Percentiles rank a stretch among this genome's conserved stretches.
Conservation (phyloP, 92 coral and sea anemone species). For the Palythoa grandis region DNA sequence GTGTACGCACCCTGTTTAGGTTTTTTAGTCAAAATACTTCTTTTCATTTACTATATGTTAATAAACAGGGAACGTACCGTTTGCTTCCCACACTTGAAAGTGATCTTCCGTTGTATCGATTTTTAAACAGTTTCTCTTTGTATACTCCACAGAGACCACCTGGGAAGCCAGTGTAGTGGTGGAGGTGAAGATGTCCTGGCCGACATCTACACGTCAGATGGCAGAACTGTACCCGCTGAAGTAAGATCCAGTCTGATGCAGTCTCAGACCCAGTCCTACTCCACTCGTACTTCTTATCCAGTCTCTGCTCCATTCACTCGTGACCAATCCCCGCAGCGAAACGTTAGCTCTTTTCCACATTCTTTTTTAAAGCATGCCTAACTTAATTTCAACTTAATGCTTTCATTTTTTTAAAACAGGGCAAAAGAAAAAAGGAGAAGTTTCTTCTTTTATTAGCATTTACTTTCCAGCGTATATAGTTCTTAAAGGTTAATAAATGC, state of each 20-base stretch:
- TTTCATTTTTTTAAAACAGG: background rate
- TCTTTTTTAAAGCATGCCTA: constrained; percentile 22
- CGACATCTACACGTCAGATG: constrained; percentile 94
- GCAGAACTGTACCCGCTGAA: constrained; percentile 95
- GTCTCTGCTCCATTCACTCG: constrained; percentile 49
- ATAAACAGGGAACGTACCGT: too few relatives aligned
- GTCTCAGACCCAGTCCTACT: constrained; percentile 49
- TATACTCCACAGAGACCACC: constrained; percentile 76
- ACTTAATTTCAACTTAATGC: background rate
- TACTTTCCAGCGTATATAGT: background rate
- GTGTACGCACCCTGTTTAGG: too few relatives aligned
- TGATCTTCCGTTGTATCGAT: background rate
- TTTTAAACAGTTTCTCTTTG: background rate
- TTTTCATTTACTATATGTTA: too few relatives aligned
- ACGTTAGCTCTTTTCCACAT: constrained; percentile 39
- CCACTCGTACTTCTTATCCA: constrained; percentile 48
- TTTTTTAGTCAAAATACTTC: too few relatives aligned
- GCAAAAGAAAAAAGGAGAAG: background rate
- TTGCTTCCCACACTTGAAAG: too few relatives aligned
- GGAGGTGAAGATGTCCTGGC: constrained; percentile 97
- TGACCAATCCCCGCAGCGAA: constrained; percentile 46
- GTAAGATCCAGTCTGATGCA: constrained; percentile 73
- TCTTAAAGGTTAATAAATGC: background rate
- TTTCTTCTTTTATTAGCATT: background rate
- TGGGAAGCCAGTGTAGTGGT: constrained; percentile 84